Base-by-base conservation (phyloP, 2,888 invertebrate species). In the Megaustenia siamemsis region DNA sequence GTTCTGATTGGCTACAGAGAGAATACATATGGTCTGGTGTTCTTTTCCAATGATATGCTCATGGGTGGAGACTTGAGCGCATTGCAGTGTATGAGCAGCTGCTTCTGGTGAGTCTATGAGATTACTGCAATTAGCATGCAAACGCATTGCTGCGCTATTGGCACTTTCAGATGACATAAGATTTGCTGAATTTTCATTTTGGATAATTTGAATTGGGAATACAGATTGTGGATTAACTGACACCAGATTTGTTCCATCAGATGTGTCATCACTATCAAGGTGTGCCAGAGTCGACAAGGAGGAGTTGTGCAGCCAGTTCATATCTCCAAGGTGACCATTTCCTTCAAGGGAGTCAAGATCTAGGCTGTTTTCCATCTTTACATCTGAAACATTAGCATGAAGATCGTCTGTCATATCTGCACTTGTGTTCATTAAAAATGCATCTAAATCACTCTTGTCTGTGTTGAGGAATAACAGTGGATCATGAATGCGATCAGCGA, bases 211-310 rank as follows among this genome's bases (percentile, higher is more conserved):
- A 95, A 63, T 96, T 95, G 98, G 97, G 96, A 98, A 96, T 66
- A 97, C 97, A 40, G 97, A 97, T 92, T 97, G 97, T 8, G 98
- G 98, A 94, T 98, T 97, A 8, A 98, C 98, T 96, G 87, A 69
- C 8, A 87, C 56, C n/a, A 86, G 21, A 73, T 76, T 86, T 24
- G 79, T 56, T n/a, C 85, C 85, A 66, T 87, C 87, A 35, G 84
- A 82, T 24, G 86, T 86, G 45, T 86, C 82, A 28, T 86, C 86
- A n/a, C 66, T 76, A n/a, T 87, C 87, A 3, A 87, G 77, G 24
- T 78, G 77, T 21, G 83, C 56, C 56, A 87, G 63, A 35, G 84
- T 78, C 1, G 87, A 78, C 35, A 87, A 35, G 8, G 90, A 86
- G 10, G 82, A 84, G 79, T 86, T 86, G 69, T 90, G 90, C 53